phyloP scores from a whole-genome alignment of 2,888 invertebrate genomes.

The Cylloceria caligata region DNA sequence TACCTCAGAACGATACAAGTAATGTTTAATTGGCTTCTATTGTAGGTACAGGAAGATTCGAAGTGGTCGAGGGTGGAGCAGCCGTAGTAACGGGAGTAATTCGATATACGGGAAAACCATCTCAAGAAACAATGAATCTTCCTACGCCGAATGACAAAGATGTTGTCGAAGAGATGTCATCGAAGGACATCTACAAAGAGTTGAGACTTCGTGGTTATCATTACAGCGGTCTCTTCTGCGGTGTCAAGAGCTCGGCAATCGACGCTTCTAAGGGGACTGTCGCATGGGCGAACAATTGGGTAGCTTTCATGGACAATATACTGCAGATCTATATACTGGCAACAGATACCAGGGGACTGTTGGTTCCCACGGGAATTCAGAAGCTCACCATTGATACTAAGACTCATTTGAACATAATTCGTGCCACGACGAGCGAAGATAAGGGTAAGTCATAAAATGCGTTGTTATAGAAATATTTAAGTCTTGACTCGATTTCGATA shows the following conservation, averaged over 20 bases:
- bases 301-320: slow-evolving; percentile 89
- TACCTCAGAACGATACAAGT: too few relatives aligned
- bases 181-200: slow-evolving; percentile 84
- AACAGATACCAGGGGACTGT: slow-evolving; percentile 81
- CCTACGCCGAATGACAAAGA: slow-evolving; percentile 71
- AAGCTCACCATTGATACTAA: too few relatives aligned
- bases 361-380: too few relatives aligned
- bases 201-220: slow-evolving; percentile 86
- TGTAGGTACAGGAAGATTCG: slow-evolving; percentile 83
- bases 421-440: slow-evolving; percentile 70
- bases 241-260: slow-evolving; percentile 85
- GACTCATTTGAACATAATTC: slow-evolving; percentile 68
- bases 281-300: slow-evolving; percentile 88
- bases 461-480: not conserved
- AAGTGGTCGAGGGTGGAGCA: slow-evolving; percentile 89
- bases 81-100: slow-evolving; percentile 90
- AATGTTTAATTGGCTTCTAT: too few relatives aligned
- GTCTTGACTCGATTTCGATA: not conserved
- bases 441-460: slow-evolving; percentile 74
- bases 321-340: slow-evolving; percentile 87
- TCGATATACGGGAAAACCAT: slow-evolving; percentile 86
- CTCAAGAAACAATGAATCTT: slow-evolving; percentile 76
- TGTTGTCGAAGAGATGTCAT: slow-evolving; percentile 75
- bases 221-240: slow-evolving; percentile 85
- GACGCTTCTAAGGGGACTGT: slow-evolving; percentile 82